These are phyloP conservation scores for Rattus rattus DNA, from an alignment of 2,113 vertebrate genomes.

Conservation along the genomic window DNA sequence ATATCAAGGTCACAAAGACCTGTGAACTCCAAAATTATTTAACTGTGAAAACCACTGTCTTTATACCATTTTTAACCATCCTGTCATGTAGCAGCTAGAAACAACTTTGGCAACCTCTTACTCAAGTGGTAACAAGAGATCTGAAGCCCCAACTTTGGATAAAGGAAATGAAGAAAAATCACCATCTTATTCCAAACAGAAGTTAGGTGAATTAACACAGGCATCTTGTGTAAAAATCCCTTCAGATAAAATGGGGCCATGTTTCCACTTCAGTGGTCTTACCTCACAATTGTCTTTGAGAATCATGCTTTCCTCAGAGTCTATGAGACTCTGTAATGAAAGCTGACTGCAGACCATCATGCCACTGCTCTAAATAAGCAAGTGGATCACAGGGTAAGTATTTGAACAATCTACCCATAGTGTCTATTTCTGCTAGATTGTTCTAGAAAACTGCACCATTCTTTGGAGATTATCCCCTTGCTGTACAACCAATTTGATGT, in stretches of 20 bases:
- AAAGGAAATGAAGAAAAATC: not conserved
- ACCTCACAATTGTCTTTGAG: not conserved
- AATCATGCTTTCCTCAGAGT: too few relatives aligned
- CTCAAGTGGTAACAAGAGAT: not conserved
- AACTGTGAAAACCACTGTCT: not conserved
- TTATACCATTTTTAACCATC: not conserved
- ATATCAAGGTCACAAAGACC: not conserved
- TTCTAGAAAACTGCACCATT: not conserved
- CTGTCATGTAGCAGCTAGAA: not conserved
- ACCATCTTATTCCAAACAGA: not conserved
- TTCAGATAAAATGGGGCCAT: not conserved
- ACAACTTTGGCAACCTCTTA: not conserved
- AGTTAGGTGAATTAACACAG: not conserved
- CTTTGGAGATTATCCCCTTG: conserved; percentile 5
- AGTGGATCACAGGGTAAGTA: not conserved
- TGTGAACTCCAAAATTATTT: not conserved
- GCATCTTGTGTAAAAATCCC: not conserved
- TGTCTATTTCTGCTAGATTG: not conserved
- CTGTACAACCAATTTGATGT: not conserved
- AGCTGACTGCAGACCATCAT: not conserved
- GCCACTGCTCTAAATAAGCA: not conserved
- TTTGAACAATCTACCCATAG: not conserved
- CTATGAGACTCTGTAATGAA: not conserved
- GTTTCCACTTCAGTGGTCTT: not conserved
- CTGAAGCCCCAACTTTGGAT: not conserved